A percentile compares a stretch with the other conserved stretches of the same genome.
Conservation (phyloP, 2,113 vertebrate species). For the Garra rufa region DNA sequence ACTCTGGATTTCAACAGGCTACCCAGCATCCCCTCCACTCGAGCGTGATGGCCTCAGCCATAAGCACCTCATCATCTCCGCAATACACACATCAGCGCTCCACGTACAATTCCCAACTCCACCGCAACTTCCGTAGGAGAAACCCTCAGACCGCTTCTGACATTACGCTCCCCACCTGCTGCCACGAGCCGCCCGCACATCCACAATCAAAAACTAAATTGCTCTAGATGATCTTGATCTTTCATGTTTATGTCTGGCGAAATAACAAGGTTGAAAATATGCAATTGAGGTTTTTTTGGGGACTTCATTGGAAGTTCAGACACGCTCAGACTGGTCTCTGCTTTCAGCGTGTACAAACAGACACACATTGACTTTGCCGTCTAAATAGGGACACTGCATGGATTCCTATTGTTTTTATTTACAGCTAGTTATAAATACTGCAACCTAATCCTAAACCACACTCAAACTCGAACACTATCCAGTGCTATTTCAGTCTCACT, state of each 20-base stretch:
- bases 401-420: background rate
- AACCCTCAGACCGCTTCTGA: slow-evolving; percentile 33
- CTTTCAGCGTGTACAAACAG: background rate
- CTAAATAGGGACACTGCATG: background rate
- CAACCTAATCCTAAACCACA: too few species aligned
- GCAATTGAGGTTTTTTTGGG: background rate
- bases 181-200: background rate
- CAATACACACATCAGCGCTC: slow-evolving; percentile 39
- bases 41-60: slow-evolving; percentile 30
- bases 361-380: background rate
- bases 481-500: too few species aligned
- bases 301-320: background rate
- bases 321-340: slow-evolving; percentile 5
- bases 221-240: background rate
- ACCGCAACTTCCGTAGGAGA: slow-evolving; percentile 3
- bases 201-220: background rate
- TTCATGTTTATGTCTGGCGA: background rate
- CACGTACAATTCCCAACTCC: slow-evolving; percentile 19
- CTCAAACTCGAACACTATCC: too few species aligned
- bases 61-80: slow-evolving; percentile 32
- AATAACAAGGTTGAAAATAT: slow-evolving; percentile 4
- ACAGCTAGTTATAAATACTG: background rate
- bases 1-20: slow-evolving; percentile 32
- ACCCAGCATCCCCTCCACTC: slow-evolving; percentile 29
- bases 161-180: slow-evolving; percentile 9